These are phyloP conservation scores for Trichechus manatus DNA, from an alignment of 2,113 vertebrate genomes.

Conservation along the genomic window DNA sequence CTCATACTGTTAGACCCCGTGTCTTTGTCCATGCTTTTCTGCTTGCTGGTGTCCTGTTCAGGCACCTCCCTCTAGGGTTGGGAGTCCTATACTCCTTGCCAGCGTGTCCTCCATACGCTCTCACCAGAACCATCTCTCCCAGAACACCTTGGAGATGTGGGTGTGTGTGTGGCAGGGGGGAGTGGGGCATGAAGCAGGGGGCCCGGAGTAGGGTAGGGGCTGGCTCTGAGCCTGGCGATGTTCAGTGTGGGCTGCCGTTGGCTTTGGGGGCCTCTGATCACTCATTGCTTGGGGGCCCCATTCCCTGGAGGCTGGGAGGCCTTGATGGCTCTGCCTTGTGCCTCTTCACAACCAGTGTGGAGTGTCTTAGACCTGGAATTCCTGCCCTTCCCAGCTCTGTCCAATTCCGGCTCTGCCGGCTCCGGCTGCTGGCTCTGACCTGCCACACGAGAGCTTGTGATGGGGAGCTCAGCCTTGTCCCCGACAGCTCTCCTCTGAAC, in stretches of 20 bases:
- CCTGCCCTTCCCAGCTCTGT: neutral
- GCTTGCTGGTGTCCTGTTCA: rapidly evolving
- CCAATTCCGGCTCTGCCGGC: neutral
- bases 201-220: neutral
- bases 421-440: neutral
- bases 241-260: neutral
- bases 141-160: neutral
- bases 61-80: neutral
- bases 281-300: neutral
- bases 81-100: too few relatives aligned
- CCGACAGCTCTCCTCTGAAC: neutral
- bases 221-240: neutral
- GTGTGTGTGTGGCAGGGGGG: neutral
- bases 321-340: too few relatives aligned
- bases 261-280: neutral
- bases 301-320: neutral
- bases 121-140: neutral
- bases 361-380: neutral
- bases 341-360: neutral
- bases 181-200: neutral
- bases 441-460: neutral
- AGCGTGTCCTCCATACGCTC: too few relatives aligned
- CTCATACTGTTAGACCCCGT: rapidly evolving
- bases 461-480: neutral
- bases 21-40: neutral